Percentiles rank a stretch among this genome's conserved stretches.
These are phyloP conservation scores for Diarsia brunnea DNA, from an alignment of 2,888 invertebrate genomes.

Conservation along the genomic window DNA sequence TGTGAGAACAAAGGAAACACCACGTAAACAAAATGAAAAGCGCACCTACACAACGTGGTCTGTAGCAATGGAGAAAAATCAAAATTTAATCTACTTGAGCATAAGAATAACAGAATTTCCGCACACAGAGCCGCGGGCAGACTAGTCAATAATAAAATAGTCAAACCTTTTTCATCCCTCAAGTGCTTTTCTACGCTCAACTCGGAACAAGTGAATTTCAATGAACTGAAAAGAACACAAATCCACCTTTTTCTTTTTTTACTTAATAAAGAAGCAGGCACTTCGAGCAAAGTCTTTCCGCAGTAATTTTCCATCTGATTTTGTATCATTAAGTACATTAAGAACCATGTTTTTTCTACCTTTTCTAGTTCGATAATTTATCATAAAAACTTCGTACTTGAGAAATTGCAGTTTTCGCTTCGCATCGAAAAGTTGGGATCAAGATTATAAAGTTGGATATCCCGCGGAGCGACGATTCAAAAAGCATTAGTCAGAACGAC, in stretches of 20 bases:
- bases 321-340: slow-evolving; percentile 22
- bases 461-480: slow-evolving; percentile 74
- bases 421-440: slow-evolving; percentile 78
- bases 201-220: slow-evolving; percentile 73
- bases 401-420: slow-evolving; percentile 77
- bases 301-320: slow-evolving; percentile 39
- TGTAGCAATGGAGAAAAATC: slow-evolving; percentile 31
- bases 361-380: slow-evolving; percentile 53
- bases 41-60: slow-evolving; percentile 18
- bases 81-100: slow-evolving; percentile 57
- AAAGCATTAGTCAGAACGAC: slow-evolving; percentile 77
- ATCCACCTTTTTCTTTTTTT: slow-evolving; percentile 65
- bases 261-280: slow-evolving; percentile 65
- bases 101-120: slow-evolving; percentile 49
- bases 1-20: slow-evolving; percentile 32
- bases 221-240: slow-evolving; percentile 73
- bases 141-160: slow-evolving; percentile 66
- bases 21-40: slow-evolving; percentile 25
- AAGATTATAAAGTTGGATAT: slow-evolving; percentile 82
- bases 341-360: slow-evolving; percentile 28
- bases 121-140: slow-evolving; percentile 48
- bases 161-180: slow-evolving; percentile 61
- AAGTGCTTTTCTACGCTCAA: slow-evolving; percentile 64
- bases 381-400: slow-evolving; percentile 65
- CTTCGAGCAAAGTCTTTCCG: slow-evolving; percentile 62